Evolutionary conservation across 2,797 vertebrate species (phyloP).

Genomic region (Sebastes iracundus): DNA sequence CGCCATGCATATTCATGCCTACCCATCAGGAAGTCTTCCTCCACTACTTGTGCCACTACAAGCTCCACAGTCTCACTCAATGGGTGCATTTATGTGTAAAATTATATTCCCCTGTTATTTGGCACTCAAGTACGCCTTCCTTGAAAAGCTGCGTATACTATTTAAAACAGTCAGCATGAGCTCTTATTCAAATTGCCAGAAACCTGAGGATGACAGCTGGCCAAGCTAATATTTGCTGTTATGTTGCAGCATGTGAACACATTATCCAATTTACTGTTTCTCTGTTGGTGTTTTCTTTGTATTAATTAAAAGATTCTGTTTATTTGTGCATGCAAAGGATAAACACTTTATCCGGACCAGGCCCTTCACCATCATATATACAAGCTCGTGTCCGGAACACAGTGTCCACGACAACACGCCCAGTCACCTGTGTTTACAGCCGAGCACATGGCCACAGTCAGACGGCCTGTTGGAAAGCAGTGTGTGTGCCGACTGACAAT

Average conservation of each 20-base stretch:
- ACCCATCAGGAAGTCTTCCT: slow-evolving; percentile 57
- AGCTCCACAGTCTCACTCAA: slow-evolving; percentile 37
- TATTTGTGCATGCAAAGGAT: neutral
- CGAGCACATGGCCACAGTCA: slow-evolving; percentile 68
- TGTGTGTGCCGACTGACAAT: slow-evolving; percentile 62
- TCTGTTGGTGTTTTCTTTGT: neutral
- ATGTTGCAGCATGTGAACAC: neutral
- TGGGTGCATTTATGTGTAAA: slow-evolving; percentile 53
- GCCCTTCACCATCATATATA: neutral
- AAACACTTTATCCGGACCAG: neutral
- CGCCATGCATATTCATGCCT: slow-evolving; percentile 69
- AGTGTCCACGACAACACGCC: slow-evolving; percentile 34
- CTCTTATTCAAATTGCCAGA: slow-evolving; percentile 16
- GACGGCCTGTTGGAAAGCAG: slow-evolving; percentile 49
- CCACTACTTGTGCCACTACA: slow-evolving; percentile 34
- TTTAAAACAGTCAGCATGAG: slow-evolving; percentile 31
- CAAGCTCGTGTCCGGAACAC: slow-evolving; percentile 8
- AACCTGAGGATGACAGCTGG: slow-evolving; percentile 18
- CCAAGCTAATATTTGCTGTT: slow-evolving; percentile 4
- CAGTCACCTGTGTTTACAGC: slow-evolving; percentile 53
- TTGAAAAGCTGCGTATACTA: slow-evolving; percentile 9
- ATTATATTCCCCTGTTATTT: slow-evolving; percentile 51
- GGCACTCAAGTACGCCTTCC: slow-evolving; percentile 15
- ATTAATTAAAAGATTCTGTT: neutral
- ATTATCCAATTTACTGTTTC: neutral